Conservation (phyloP, 1,140 invertebrate species). For the Heliconius nattereri region DNA sequence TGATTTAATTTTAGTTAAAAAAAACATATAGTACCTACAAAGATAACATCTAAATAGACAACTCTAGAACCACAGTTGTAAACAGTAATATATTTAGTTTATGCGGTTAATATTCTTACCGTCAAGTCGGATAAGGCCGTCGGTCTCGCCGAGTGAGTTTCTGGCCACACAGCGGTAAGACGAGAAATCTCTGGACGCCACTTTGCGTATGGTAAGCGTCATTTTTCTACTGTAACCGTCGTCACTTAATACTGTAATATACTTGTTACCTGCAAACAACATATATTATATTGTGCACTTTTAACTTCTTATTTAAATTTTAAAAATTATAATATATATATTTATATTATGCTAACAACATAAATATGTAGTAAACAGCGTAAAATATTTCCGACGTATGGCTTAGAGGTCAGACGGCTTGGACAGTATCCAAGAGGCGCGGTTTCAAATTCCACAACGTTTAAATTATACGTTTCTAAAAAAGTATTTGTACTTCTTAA, state of each 20-base stretch:
- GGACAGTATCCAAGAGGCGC: no score
- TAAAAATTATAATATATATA: background rate
- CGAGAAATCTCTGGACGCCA: slow-evolving; percentile 90
- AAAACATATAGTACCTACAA: background rate
- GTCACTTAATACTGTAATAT: slow-evolving; percentile 89
- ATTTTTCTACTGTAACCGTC: slow-evolving; percentile 93
- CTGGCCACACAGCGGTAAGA: slow-evolving; percentile 96
- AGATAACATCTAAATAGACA: background rate
- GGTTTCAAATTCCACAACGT: no score
- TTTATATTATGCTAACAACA: no score
- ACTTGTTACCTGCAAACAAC: slow-evolving; percentile 88
- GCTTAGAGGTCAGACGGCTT: no score
- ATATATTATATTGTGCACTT: background rate
- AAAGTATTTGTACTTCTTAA: no score
- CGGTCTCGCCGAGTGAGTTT: slow-evolving; percentile 95
- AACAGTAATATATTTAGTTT: background rate
- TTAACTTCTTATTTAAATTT: background rate
- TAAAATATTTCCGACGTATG: no score
- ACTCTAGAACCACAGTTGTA: background rate
- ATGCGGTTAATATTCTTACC: slow-evolving; percentile 82
- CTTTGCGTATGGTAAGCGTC: slow-evolving; percentile 92
- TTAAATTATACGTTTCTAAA: no score
- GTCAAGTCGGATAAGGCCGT: slow-evolving; percentile 95
- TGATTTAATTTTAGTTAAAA: no score
- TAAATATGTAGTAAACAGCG: no score